Evolutionary conservation across 23 tunicate genomes (phyloP), one percentile per base, ranked within the genome.

Genomic region (Diplosoma virens): DNA sequence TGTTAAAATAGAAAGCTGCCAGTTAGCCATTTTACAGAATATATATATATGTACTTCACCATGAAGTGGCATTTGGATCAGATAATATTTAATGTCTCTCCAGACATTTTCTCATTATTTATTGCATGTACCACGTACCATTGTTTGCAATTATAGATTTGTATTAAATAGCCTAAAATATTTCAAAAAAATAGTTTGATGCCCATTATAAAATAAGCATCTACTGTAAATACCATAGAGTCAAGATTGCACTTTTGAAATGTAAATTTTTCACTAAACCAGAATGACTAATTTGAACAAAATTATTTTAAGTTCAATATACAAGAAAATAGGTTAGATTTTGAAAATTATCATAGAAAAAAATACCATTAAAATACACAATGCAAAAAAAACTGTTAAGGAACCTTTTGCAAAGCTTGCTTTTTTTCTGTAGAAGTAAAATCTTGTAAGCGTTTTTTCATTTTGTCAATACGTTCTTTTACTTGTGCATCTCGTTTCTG

Each of bases 401-500:
- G n/a, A 47, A 82, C 95, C 72, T 88, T 88, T 1, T 29, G 58
- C 1, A 81, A 68, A 18, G 95, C 87, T 0, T 59, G 28, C 30
- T 76, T 60, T 53, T 65, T 63, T 74, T 90, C 83, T 61, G 73
- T 25, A 9, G 82, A 31, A 21, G 92, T 66, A 25, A 65, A 73
- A 1, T 6, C 9, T 32, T 68, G 27, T 20, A 80, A 29, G 23
- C 82, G 83, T 52, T 80, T 64, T 30, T 59, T 67, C 86, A 92
- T 80, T 71, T 81, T 85, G 47, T 34, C 9, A 27, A 92, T 92
- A 74, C 84, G 55, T 68, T 76, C 92, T 33, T 81, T 54, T 20
- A 85, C 84, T 73, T 84, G 90, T 16, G 66, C 72, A 32, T 85
- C 97, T 34, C 77, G 67, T 59, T 81, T 85, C 71, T 79, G 85